A percentile compares a stretch with the other conserved stretches of the same genome.
phyloP scores from a whole-genome alignment of 2,888 invertebrate genomes.

The Andrena bucephala region DNA sequence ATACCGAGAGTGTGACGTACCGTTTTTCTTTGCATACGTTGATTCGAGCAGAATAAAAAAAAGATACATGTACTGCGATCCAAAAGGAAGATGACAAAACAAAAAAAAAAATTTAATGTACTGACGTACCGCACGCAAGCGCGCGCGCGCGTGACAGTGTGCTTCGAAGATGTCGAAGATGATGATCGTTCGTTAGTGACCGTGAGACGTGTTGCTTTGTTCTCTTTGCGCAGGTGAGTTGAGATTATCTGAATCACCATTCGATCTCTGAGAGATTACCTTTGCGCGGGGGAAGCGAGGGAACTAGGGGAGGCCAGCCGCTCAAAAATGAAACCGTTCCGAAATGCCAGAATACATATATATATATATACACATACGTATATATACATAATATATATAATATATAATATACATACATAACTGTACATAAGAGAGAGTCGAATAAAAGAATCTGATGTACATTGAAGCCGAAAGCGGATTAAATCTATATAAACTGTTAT shows the following conservation, averaged over 20 bases:
- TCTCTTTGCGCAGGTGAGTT: slow-evolving; percentile 85
- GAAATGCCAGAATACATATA: slow-evolving; percentile 52
- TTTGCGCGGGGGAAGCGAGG: slow-evolving; percentile 85
- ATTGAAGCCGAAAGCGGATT: slow-evolving; percentile 63
- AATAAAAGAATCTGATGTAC: slow-evolving; percentile 63
- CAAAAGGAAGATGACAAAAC: slow-evolving; percentile 22
- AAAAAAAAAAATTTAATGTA: slow-evolving; percentile 30
- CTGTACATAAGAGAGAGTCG: slow-evolving; percentile 61
- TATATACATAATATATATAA: slow-evolving; percentile 12
- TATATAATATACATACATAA: slow-evolving; percentile 32
- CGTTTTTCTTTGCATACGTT: slow-evolving; percentile 45
- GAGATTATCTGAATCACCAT: slow-evolving; percentile 84
- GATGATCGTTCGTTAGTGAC: slow-evolving; percentile 73
- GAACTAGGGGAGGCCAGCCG: slow-evolving; percentile 84
- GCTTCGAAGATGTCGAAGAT: slow-evolving; percentile 74
- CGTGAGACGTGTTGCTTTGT: slow-evolving; percentile 82
- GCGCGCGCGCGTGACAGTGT: slow-evolving; percentile 63
- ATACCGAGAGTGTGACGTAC: slow-evolving; percentile 56
- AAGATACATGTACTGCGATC: neutral
- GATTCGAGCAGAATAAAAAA: slow-evolving; percentile 3
- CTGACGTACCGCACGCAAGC: slow-evolving; percentile 64
- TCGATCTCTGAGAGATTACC: slow-evolving; percentile 81
- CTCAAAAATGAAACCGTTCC: slow-evolving; percentile 69
- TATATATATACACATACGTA: slow-evolving; percentile 33
- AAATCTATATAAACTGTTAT: slow-evolving; percentile 43